Evolutionary conservation across 1,140 invertebrate species (phyloP), one percentile per base, ranked within the genome.

Genomic region (Drosophila gunungcola): DNA sequence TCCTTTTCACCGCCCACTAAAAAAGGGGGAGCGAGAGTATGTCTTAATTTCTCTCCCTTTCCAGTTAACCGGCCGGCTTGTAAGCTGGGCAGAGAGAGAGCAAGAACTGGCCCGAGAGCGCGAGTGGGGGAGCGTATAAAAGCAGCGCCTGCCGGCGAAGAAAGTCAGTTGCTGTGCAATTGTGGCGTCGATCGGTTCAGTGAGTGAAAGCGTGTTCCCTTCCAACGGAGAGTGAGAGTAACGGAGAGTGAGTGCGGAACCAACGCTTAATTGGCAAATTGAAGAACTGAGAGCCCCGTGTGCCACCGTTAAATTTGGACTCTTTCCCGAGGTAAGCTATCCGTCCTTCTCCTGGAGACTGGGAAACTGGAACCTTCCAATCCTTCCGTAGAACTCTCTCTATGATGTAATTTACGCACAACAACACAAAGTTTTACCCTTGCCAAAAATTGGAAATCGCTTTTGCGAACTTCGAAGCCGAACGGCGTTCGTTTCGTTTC

Each of bases 331-430:
- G 68, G 68, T 72, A 72, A 72, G 68, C 16, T 5, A 54, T n/a
- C 6, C 25, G 27, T 32, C 29, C 29, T 32, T 6, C 29, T 32
- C 13, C 38, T 39, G 16, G 16, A 21, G 16, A 21, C 16, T 21
- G 16, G 16, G 16, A 21, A n/a, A 3, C 68, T 70, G 68, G 64
- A 70, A 56, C n/a, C 54, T 29, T 11, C 13, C 45, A 39, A 36
- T 13, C 16, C 16, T 21, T 9, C 21, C 45, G 42, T 36, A 39
- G 42, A 16, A 32, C 43, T 11, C 3, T 11, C 3, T 36, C 73
- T 32, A 84, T 88, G 83, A 88, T 88, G 84, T 88, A 88, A 88
- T 88, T 72, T 70, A 72, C 68, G 65, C 67, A 32, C 58, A 73
- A 60, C 54, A 77, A 29, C 49, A 53, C 64, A 46, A 54, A 6